A percentile compares a stretch with the other conserved stretches of the same genome.
Evolutionary conservation across 2,113 vertebrate species (phyloP).

Genomic region (Crocuta crocuta): DNA sequence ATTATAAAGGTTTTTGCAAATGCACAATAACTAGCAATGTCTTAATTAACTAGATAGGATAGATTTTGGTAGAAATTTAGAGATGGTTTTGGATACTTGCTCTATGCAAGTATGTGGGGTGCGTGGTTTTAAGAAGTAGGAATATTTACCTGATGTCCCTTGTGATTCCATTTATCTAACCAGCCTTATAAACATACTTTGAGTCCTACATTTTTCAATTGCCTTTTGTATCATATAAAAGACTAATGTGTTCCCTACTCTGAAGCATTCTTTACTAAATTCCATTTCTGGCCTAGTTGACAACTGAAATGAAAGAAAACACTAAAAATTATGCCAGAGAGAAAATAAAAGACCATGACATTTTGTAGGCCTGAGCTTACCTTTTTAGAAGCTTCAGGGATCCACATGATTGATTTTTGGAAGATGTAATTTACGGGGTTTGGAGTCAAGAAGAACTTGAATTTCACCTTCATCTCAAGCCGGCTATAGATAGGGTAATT

Average conservation of each 20-base stretch:
- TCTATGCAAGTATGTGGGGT: rapidly evolving
- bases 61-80: background rate
- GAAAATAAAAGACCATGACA: background rate
- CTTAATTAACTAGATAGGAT: background rate
- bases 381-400: background rate
- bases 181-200: background rate
- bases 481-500: background rate
- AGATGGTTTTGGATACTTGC: background rate
- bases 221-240: background rate
- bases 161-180: background rate
- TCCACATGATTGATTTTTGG: background rate
- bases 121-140: background rate
- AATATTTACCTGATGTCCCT: background rate
- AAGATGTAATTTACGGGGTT: background rate
- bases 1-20: background rate
- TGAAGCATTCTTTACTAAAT: background rate
- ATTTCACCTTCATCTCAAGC: background rate
- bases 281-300: background rate
- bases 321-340: background rate
- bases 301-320: background rate
- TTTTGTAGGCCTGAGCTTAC: background rate
- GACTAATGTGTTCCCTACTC: background rate
- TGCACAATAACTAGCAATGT: background rate
- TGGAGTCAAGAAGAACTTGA: background rate
- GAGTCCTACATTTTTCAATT: background rate